Conservation (phyloP, 2,113 vertebrate species). For the Datnioides undecimradiatus region DNA sequence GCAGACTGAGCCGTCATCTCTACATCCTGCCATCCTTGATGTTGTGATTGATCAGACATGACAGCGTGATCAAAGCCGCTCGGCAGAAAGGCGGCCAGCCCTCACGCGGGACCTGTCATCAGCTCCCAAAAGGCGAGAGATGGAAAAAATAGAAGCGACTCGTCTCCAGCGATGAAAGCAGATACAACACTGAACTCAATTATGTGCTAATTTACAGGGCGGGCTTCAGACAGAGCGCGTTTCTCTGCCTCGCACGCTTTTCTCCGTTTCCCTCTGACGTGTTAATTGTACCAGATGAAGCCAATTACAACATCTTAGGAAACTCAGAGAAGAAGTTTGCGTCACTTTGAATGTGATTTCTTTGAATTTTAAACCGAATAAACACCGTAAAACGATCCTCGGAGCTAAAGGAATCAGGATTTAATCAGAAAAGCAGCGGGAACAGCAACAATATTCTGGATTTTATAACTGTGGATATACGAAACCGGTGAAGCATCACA, state of each 20-base stretch:
- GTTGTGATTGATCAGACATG: constrained; percentile 49
- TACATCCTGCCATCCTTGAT: constrained; percentile 8
- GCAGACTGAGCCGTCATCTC: constrained; percentile 17
- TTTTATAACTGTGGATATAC: no score
- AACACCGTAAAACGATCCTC: no score
- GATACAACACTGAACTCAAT: constrained; percentile 18
- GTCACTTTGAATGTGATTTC: not conserved
- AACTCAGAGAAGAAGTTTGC: not conserved
- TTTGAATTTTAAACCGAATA: not conserved
- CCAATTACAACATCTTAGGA: not conserved
- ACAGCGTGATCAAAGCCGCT: constrained; percentile 54
- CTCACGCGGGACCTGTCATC: constrained; percentile 16
- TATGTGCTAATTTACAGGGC: constrained; percentile 22
- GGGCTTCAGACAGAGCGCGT: constrained; percentile 3
- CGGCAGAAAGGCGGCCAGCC: constrained; percentile 18
- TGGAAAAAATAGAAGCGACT: constrained; percentile 11
- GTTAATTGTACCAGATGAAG: not conserved
- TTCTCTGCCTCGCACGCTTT: not conserved
- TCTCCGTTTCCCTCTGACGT: not conserved
- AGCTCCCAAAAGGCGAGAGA: not conserved
- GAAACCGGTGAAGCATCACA: no score
- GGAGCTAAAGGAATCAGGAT: no score
- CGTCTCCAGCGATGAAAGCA: constrained; percentile 20
- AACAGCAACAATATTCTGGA: no score
- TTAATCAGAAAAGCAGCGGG: no score